Conservation (phyloP, 2,888 invertebrate genomes). For the Nebria salina region DNA sequence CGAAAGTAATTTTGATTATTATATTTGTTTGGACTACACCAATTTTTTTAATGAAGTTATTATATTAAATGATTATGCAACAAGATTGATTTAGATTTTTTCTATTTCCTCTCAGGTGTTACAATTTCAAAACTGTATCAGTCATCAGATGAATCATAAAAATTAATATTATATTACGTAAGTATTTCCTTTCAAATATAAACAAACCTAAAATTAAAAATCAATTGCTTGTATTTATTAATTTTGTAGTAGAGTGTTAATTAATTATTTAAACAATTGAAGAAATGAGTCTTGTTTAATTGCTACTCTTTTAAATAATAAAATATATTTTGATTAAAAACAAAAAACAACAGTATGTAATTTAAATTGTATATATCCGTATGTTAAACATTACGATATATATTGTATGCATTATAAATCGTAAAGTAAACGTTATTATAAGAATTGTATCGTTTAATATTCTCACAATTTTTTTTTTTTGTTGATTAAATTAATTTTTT, state of each 20-base stretch:
- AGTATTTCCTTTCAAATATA: not conserved
- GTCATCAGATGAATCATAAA: not conserved
- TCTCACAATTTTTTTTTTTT: too few species aligned
- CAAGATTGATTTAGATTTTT: not conserved
- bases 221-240: not conserved
- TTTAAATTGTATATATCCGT: too few species aligned
- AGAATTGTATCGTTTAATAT: too few species aligned
- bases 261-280: not conserved
- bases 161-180: not conserved
- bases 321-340: too few species aligned
- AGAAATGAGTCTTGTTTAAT: not conserved
- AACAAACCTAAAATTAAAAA: not conserved
- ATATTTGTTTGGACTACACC: not conserved
- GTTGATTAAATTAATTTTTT: too few species aligned
- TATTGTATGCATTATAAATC: too few species aligned
- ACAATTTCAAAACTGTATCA: not conserved
- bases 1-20: too few species aligned
- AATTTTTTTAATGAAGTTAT: not conserved
- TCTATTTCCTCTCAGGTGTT: not conserved
- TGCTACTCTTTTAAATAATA: not conserved
- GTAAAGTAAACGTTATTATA: too few species aligned
- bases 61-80: not conserved
- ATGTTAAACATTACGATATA: too few species aligned
- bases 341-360: too few species aligned
- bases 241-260: not conserved